phyloP scores from a whole-genome alignment of 2,113 vertebrate species.

The Calypte anna region DNA sequence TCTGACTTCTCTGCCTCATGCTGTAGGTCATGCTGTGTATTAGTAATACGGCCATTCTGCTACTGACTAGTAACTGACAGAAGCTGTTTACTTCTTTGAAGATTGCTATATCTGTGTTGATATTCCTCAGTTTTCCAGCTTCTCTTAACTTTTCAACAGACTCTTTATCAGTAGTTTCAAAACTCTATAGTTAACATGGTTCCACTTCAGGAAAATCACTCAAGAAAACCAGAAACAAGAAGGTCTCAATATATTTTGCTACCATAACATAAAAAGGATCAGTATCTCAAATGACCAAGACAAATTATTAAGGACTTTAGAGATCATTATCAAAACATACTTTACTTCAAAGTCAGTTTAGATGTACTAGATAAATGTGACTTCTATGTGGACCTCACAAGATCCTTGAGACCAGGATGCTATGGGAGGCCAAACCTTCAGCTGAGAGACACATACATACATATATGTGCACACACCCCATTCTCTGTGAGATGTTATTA shows the following conservation, averaged over 20 bases:
- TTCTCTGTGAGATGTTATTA: background rate
- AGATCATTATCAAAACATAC: background rate
- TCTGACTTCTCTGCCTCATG: background rate
- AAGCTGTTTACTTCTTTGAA: background rate
- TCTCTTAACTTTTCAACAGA: constrained; percentile 6
- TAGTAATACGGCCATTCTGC: constrained; percentile 3
- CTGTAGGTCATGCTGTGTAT: background rate
- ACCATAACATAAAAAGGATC: background rate
- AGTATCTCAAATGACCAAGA: background rate
- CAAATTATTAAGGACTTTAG: background rate
- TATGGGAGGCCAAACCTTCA: background rate
- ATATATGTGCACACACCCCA: fast-evolving
- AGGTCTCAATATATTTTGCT: background rate
- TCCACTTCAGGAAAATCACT: background rate
- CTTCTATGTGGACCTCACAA: background rate
- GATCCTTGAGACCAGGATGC: background rate
- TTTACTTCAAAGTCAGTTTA: background rate
- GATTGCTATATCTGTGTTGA: background rate
- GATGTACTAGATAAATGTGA: background rate
- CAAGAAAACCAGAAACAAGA: background rate
- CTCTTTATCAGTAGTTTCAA: background rate
- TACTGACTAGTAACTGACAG: background rate
- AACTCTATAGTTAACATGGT: background rate
- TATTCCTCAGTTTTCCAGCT: constrained; percentile 7
- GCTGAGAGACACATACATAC: background rate